Conservation (phyloP, 2,888 invertebrate genomes). For the Zeuzera pyrina region DNA sequence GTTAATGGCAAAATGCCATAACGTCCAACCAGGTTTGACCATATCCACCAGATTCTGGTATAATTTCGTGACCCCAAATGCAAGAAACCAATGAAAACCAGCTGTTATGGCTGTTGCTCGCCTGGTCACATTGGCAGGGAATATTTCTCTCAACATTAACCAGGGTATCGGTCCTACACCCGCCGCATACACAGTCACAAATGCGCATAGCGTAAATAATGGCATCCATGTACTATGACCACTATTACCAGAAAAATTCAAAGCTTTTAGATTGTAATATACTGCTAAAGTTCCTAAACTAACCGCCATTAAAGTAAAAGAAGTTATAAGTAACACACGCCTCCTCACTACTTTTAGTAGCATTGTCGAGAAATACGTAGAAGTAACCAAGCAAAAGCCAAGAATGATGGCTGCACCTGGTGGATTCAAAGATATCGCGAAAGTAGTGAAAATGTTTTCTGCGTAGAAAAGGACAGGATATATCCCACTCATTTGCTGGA, state of each 20-base stretch:
- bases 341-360: conserved; percentile 75
- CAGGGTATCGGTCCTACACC: conserved; percentile 83
- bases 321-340: conserved; percentile 74
- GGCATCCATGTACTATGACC: conserved; percentile 65
- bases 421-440: conserved; percentile 47
- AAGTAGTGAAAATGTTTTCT: conserved; percentile 65
- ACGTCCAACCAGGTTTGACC: conserved; percentile 75
- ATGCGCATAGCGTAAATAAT: conserved; percentile 67
- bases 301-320: conserved; percentile 71
- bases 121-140: conserved; percentile 75
- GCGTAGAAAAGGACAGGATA: conserved; percentile 75
- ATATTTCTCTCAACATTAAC: conserved; percentile 79
- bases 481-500: conserved; percentile 76
- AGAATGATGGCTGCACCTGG: conserved; percentile 71
- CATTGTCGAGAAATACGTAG: conserved; percentile 70
- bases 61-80: conserved; percentile 75
- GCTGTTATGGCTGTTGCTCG: conserved; percentile 79
- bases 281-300: conserved; percentile 63
- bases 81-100: conserved; percentile 79
- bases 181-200: conserved; percentile 74
- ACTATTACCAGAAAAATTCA: conserved; percentile 23
- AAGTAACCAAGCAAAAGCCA: conserved; percentile 72
- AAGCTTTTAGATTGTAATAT: conserved; percentile 53
- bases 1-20: conserved; percentile 77
- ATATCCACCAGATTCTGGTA: conserved; percentile 73